Evolutionary conservation across 1,140 invertebrate species (phyloP).

Genomic region (Acromyrmex heyeri): DNA sequence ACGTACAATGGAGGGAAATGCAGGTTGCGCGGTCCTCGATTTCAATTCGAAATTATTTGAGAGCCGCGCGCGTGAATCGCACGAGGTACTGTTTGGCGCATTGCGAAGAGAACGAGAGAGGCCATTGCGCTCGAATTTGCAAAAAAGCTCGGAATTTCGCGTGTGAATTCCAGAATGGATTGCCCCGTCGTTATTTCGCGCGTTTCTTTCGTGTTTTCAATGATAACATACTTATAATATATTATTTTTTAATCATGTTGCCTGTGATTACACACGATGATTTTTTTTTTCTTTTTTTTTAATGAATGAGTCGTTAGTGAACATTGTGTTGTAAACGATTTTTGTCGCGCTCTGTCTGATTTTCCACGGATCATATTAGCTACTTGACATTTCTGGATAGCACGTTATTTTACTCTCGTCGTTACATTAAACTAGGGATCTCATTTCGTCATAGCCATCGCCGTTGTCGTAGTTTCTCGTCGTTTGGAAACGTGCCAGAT

Average conservation of each 20-base stretch:
- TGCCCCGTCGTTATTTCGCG: not conserved
- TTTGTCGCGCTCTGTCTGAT: not conserved
- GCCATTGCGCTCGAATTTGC: not conserved
- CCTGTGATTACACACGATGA: too few relatives aligned
- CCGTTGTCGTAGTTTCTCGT: conserved; percentile 28
- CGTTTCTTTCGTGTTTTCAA: not conserved
- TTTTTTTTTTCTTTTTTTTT: not conserved
- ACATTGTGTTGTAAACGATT: not conserved
- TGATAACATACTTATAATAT: not conserved
- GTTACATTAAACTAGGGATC: conserved; percentile 52
- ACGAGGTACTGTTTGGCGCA: not conserved
- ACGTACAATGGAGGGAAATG: not conserved
- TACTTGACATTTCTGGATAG: conserved; percentile 45
- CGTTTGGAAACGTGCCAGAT: conserved; percentile 68
- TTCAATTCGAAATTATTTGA: conserved; percentile 51
- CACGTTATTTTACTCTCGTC: conserved; percentile 42
- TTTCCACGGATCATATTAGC: not conserved
- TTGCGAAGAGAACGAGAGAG: not conserved
- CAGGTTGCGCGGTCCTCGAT: conserved; percentile 19
- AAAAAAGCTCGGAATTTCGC: conserved; percentile 8
- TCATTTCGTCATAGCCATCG: conserved; percentile 63
- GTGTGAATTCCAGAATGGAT: not conserved
- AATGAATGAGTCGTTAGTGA: not conserved
- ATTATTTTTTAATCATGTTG: not conserved
- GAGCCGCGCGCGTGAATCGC: conserved; percentile 26